Conservation (phyloP, 1,140 invertebrate genomes). For the Amyelois transitella region DNA sequence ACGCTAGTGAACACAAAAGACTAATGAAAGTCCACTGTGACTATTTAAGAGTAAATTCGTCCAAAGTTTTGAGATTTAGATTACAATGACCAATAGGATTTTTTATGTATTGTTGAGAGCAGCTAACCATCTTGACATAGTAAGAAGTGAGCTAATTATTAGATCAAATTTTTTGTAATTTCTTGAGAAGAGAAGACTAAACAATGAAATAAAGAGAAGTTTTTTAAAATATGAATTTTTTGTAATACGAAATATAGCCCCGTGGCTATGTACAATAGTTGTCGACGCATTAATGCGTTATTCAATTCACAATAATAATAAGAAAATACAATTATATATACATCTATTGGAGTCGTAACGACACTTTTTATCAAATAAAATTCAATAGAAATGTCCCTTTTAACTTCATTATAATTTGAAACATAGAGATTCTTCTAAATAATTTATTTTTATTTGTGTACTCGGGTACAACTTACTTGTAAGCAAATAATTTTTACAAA, state of each 20-base stretch:
- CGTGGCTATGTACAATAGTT: constrained; percentile 23
- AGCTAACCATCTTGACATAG: too few relatives aligned
- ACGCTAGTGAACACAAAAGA: too few relatives aligned
- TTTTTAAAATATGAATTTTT: background rate
- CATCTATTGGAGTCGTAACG: background rate
- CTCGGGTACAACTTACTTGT: background rate
- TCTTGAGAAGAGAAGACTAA: too few relatives aligned
- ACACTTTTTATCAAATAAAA: background rate
- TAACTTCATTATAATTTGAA: constrained; percentile 2
- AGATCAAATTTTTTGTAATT: too few relatives aligned
- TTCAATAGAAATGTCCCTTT: background rate
- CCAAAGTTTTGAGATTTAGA: too few relatives aligned
- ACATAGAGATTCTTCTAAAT: constrained; percentile 14
- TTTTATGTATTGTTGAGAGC: too few relatives aligned
- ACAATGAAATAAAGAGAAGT: background rate
- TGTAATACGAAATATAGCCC: background rate
- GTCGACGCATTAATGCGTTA: constrained; percentile 17
- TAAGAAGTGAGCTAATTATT: too few relatives aligned
- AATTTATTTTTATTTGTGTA: constrained; percentile 6
- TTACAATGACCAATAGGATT: too few relatives aligned
- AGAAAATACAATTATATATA: constrained; percentile 19
- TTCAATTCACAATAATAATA: background rate
- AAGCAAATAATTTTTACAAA: background rate
- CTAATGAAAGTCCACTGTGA: too few relatives aligned
- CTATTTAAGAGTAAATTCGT: too few relatives aligned